These are phyloP conservation scores for Coelinius sp. DNA, from an alignment of 2,888 invertebrate genomes.

Conservation along the genomic window DNA sequence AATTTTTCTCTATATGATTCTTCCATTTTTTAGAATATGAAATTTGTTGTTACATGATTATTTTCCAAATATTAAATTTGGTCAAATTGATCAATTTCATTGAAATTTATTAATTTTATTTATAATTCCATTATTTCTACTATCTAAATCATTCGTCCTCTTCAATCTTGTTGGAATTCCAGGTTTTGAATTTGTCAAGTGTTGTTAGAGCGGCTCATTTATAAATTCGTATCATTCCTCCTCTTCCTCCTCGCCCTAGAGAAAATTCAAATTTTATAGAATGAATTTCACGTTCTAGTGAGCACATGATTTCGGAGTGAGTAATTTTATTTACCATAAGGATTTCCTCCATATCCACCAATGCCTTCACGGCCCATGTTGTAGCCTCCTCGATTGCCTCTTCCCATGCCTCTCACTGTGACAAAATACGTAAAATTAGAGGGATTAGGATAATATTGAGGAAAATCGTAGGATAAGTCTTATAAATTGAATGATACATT, in stretches of 20 bases:
- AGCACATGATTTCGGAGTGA: not conserved
- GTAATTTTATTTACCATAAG: not conserved
- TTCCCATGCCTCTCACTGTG: not conserved
- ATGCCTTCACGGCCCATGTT: not conserved
- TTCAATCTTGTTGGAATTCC: not conserved
- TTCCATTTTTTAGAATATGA: not conserved
- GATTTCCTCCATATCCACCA: not conserved
- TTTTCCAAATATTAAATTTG: too few species aligned
- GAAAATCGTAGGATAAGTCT: too few species aligned
- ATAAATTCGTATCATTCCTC: not conserved
- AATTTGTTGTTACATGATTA: slow-evolving; percentile 5
- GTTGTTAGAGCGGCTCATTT: not conserved
- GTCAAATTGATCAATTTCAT: too few species aligned
- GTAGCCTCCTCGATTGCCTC: not conserved
- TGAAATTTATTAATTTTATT: too few species aligned
- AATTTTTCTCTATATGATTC: not conserved
- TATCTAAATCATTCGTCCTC: not conserved
- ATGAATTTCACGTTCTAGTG: too few species aligned
- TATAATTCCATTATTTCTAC: not conserved
- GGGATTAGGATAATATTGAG: too few species aligned
- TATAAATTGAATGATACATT: too few species aligned
- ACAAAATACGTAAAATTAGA: not conserved
- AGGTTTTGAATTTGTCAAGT: not conserved
- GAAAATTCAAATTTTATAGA: not conserved
- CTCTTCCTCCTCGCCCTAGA: not conserved